Conservation (phyloP, 2,888 invertebrate species). For the Cenopis cana region DNA sequence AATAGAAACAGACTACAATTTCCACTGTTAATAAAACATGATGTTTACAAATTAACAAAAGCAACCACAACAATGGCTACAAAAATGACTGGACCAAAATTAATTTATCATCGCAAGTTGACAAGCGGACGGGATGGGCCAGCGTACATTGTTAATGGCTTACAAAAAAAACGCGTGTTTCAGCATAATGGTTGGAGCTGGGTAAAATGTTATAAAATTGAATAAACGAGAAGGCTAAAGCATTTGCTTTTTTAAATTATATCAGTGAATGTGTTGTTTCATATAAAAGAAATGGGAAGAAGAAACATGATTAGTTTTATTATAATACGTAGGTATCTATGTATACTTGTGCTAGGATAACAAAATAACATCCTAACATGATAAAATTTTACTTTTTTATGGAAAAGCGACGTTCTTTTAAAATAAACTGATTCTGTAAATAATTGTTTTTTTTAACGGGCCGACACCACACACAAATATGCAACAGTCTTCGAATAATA, state of each 20-base stretch:
- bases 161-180: slow-evolving; percentile 10
- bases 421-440: no score
- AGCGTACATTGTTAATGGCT: slow-evolving; percentile 1
- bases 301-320: background rate
- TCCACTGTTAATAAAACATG: slow-evolving; percentile 25
- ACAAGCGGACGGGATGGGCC: slow-evolving; percentile 22
- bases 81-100: slow-evolving; percentile 37
- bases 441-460: no score
- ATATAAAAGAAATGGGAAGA: background rate
- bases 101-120: slow-evolving; percentile 36
- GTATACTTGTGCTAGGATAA: no score
- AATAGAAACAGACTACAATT: slow-evolving; percentile 11
- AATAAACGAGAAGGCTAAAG: background rate
- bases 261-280: background rate
- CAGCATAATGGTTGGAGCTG: background rate
- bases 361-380: no score
- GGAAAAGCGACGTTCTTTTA: no score
- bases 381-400: no score
- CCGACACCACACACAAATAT: no score
- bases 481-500: no score
- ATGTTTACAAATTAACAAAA: slow-evolving; percentile 38
- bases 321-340: background rate
- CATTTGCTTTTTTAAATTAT: background rate
- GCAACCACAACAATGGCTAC: slow-evolving; percentile 32
- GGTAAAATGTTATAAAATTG: background rate